phyloP scores from a whole-genome alignment of 2,888 invertebrate species.

The Cantharis nigra region DNA sequence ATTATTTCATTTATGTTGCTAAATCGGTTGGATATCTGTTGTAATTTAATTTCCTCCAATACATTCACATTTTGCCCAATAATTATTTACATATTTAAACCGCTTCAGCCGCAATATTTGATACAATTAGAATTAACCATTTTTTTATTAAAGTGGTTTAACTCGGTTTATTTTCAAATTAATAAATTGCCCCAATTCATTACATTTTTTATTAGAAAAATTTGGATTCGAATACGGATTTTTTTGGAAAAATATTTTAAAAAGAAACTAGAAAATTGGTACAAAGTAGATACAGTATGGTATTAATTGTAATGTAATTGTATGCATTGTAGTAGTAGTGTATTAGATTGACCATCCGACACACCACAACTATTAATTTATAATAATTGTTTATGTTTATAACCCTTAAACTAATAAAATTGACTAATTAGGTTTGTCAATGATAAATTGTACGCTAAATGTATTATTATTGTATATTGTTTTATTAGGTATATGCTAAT shows the following conservation, averaged over 20 bases:
- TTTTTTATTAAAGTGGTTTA: not conserved
- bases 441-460: not conserved
- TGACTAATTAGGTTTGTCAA: not conserved
- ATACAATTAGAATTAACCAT: conserved; percentile 9
- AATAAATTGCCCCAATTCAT: not conserved
- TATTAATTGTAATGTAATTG: not conserved
- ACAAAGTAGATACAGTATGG: not conserved
- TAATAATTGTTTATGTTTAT: not conserved
- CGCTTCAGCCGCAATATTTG: conserved; percentile 8
- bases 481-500: not conserved
- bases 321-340: not conserved
- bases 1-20: conserved; percentile 6
- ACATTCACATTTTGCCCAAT: conserved; percentile 15
- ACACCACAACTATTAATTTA: not conserved
- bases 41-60: conserved; percentile 10
- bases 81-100: conserved; percentile 15
- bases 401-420: not conserved
- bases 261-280: not conserved
- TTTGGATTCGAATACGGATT: not conserved
- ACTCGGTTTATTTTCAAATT: not conserved
- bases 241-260: too few species aligned
- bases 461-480: not conserved
- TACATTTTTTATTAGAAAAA: not conserved
- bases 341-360: not conserved
- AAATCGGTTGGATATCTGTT: conserved; percentile 6